A percentile compares a stretch with the other conserved stretches of the same genome.
These are phyloP conservation scores for Eulemur rufifrons DNA, from an alignment of 2,113 vertebrate genomes.

Conservation along the genomic window DNA sequence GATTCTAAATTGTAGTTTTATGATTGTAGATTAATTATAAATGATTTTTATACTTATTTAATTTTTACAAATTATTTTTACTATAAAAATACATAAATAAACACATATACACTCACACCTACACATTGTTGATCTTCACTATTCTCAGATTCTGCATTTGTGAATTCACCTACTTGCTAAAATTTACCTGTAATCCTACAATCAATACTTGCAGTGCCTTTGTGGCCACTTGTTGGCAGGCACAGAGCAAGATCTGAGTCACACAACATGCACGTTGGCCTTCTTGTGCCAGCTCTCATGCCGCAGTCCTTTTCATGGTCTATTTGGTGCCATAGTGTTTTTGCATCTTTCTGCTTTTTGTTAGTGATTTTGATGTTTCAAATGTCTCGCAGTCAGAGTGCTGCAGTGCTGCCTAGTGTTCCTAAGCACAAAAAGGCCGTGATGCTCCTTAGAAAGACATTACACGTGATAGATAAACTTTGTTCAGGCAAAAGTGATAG, in stretches of 20 bases:
- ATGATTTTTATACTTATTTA: neutral
- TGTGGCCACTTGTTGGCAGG: neutral
- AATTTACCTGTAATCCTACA: neutral
- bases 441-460: neutral
- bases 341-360: neutral
- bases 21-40: neutral
- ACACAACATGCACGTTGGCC: neutral
- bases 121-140: neutral
- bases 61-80: neutral
- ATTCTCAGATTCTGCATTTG: neutral
- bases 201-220: neutral
- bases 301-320: neutral
- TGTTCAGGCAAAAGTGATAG: neutral
- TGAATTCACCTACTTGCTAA: neutral
- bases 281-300: neutral
- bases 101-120: neutral
- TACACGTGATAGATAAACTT: neutral
- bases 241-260: neutral
- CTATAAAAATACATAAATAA: neutral
- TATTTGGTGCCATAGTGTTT: neutral
- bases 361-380: neutral
- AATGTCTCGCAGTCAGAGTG: neutral
- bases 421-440: neutral
- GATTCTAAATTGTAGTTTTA: neutral
- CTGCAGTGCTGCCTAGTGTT: neutral